Base-by-base conservation (phyloP, 2,113 vertebrate species). In the Amphilophus citrinellus region DNA sequence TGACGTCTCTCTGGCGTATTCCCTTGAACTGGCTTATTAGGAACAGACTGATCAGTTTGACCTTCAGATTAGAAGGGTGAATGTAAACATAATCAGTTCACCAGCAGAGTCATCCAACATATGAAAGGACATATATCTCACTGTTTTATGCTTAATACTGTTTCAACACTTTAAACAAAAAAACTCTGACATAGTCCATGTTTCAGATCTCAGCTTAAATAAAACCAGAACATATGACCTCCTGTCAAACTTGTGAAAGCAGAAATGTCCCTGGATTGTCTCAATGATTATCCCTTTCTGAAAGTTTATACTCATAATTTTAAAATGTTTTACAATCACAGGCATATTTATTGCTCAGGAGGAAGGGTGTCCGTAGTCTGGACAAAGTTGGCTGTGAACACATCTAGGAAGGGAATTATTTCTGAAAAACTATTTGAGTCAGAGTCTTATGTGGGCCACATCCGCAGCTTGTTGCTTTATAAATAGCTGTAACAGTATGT, bases 301-400 rank as follows among this genome's bases (percentile, higher is more conserved):
- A 82, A 77, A 58, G 83, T 88, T 87, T 90, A 82, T 68, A 75
- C 77, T 42, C 61, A 88, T 91, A 53, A 92, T 80, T 87, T 85
- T 84, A 77, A 14, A 63, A 17, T 76, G 79, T 91, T 61, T 91
- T 86, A 79, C 87, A 93, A 88, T 87, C 65, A 77, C 32, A 56
- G 89, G 39, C 83, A 87, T 84, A 89, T 94, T 93, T 91, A 92
- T 85, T 3, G 8, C 83, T 63, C 22, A 30, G 83, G 73, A 89
- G 90, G 94, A 93, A 87, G 88, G 58, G 59, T 53, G 75, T 73
- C 66, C 50, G 17, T 30, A 76, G 80, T 88, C 87, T 90, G 87
- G 87, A 93, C 80, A 91, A 85, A 88, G 83, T 94, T 88, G 76
- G 80, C 87, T 71, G 65, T 82, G 57, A 59, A 61, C 76, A 83